Percentiles rank a stretch among this genome's conserved stretches.
Conservation (phyloP, 30 jellyfish, hydroid and myxozoan species). For the Phacellophora camtschatica region DNA sequence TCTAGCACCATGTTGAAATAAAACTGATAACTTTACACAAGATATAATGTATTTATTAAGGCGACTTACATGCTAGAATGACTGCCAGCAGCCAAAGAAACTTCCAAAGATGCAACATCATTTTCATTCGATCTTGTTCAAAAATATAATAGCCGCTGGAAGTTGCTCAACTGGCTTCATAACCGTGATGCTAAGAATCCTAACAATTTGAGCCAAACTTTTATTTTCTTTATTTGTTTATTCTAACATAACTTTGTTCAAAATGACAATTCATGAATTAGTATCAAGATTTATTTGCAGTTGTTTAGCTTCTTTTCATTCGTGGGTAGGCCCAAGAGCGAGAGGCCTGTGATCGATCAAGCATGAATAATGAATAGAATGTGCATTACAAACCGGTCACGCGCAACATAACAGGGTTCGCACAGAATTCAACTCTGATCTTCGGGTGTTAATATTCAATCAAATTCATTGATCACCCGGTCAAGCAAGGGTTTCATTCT, state of each 20-base stretch:
- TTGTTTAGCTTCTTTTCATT: background rate
- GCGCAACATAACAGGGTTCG: conserved; percentile 45
- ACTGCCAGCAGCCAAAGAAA: background rate
- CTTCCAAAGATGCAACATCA: background rate
- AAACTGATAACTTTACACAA: no score
- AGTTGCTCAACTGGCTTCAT: no score
- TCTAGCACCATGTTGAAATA: no score
- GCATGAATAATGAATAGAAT: conserved; percentile 41
- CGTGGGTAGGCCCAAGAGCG: background rate
- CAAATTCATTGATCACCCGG: conserved; percentile 71
- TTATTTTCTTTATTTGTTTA: background rate
- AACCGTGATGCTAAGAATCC: background rate
- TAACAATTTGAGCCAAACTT: background rate
- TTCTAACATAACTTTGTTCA: background rate
- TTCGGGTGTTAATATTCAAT: conserved; percentile 49
- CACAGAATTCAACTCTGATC: conserved; percentile 21
- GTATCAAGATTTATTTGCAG: background rate
- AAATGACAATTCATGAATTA: background rate
- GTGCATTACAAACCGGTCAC: conserved; percentile 65
- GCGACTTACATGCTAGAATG: background rate
- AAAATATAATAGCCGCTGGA: no score
- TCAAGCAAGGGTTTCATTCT: conserved; percentile 60
- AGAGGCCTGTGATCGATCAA: conserved; percentile 36
- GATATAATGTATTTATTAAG: background rate
- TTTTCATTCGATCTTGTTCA: background rate